Conservation (phyloP, 2,113 vertebrate genomes). For the Callipepla squamata region DNA sequence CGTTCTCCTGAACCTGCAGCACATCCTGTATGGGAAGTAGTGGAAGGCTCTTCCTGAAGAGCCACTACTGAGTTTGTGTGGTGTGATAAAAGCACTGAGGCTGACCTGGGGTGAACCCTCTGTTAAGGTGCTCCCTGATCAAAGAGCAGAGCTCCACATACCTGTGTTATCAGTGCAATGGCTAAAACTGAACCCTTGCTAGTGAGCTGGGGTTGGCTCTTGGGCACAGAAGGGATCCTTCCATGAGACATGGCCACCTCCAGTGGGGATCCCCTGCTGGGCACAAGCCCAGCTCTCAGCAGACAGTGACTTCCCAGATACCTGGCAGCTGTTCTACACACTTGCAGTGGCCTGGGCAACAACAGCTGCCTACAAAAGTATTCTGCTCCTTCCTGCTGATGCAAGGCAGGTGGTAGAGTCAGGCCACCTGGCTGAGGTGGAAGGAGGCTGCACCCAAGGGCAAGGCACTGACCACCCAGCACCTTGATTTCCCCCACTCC, state of each 20-base stretch:
- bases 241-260: not conserved
- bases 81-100: not conserved
- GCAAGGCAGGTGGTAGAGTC: not conserved
- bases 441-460: not conserved
- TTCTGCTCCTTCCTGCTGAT: too few species aligned
- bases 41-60: not conserved
- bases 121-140: not conserved
- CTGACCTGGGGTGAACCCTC: not conserved
- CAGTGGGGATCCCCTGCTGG: not conserved
- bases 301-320: not conserved
- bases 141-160: not conserved
- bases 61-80: not conserved
- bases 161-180: not conserved
- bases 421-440: not conserved
- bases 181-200: not conserved
- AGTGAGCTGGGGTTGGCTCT: not conserved
- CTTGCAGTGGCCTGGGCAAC: not conserved
- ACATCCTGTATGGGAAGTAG: not conserved
- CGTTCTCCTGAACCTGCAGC: not conserved
- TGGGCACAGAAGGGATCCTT: not conserved
- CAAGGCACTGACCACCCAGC: not conserved
- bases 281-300: rapidly evolving
- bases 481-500: not conserved
- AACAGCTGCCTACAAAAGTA: not conserved
- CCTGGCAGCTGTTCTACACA: not conserved